Percentiles rank a stretch among this genome's conserved stretches.
These are phyloP conservation scores for human (Homo sapiens) DNA, from an alignment of 2,113 vertebrate species.

Conservation along the genomic window DNA sequence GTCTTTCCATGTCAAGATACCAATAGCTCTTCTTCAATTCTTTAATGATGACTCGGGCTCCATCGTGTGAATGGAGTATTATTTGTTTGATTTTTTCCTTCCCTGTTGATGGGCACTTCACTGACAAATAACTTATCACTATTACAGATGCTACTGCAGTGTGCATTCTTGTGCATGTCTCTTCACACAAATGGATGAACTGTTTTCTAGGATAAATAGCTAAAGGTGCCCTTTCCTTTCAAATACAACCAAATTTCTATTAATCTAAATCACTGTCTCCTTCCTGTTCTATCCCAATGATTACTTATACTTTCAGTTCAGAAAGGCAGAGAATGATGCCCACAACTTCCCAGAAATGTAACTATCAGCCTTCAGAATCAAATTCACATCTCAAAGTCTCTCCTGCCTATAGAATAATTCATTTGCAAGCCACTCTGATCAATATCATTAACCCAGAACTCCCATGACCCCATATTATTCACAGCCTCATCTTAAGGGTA, in stretches of 20 bases:
- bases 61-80: rapidly evolving
- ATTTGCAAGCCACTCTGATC: not conserved
- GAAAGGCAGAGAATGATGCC: not conserved
- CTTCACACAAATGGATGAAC: not conserved
- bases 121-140: not conserved
- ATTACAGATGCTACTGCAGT: not conserved
- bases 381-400: not conserved
- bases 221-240: not conserved
- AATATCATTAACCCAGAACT: not conserved
- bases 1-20: not conserved
- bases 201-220: not conserved
- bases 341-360: not conserved
- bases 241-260: not conserved
- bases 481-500: not conserved
- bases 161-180: not conserved
- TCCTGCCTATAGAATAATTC: not conserved
- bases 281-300: not conserved
- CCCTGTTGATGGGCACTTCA: not conserved
- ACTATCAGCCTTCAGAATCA: not conserved
- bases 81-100: not conserved
- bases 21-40: not conserved
- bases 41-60: not conserved
- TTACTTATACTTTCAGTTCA: not conserved
- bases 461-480: not conserved
- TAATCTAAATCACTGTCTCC: not conserved